phyloP scores from a whole-genome alignment of 92 coral and sea anemone species.

The Epizoanthus fatuus region DNA sequence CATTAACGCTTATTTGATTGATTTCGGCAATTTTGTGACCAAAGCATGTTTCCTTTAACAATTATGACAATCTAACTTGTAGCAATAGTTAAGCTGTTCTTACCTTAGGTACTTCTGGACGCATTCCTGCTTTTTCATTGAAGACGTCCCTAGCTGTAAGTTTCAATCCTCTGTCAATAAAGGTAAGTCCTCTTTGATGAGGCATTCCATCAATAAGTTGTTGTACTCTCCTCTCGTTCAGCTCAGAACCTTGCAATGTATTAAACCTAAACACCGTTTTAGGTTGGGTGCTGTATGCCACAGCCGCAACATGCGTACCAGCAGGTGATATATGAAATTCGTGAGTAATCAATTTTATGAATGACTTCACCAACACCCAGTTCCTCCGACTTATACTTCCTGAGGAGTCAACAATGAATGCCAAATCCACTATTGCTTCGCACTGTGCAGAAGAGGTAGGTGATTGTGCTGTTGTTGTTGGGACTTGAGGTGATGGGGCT shows the following conservation, averaged over 20 bases:
- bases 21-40: too few relatives aligned
- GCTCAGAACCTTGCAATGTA: background rate
- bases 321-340: background rate
- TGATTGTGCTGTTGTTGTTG: too few relatives aligned
- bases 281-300: background rate
- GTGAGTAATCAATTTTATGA: background rate
- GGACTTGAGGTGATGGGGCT: too few relatives aligned
- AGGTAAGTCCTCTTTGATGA: conserved; percentile 9
- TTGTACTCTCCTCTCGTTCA: background rate
- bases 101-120: conserved; percentile 9
- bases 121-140: conserved; percentile 7
- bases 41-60: too few relatives aligned
- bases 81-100: background rate
- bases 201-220: background rate
- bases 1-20: too few relatives aligned
- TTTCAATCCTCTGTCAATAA: conserved; percentile 11
- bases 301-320: conserved; percentile 1
- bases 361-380: background rate
- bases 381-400: conserved; percentile 8
- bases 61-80: too few relatives aligned
- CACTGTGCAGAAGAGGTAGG: too few relatives aligned
- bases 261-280: background rate
- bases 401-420: background rate
- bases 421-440: too few relatives aligned
- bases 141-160: background rate